Conservation (phyloP, 2,888 invertebrate genomes). For the Platerodrilus igneus region DNA sequence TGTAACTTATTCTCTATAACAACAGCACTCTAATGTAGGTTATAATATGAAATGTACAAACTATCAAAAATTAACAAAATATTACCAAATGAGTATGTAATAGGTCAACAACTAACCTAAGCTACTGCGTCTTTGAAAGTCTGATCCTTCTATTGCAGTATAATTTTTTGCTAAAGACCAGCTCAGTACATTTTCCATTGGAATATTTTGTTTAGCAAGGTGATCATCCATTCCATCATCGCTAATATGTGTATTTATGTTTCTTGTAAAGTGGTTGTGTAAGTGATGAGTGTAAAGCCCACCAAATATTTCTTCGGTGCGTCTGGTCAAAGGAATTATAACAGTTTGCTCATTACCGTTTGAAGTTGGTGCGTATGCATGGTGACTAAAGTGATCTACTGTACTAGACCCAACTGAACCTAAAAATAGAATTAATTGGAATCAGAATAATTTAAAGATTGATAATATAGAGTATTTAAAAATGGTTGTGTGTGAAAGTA, state of each 20-base stretch:
- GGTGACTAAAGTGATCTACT: conserved; percentile 59
- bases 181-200: conserved; percentile 43
- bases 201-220: conserved; percentile 7
- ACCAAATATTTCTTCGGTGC: conserved; percentile 58
- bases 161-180: conserved; percentile 46
- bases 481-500: too few relatives aligned
- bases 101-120: too few relatives aligned
- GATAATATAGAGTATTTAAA: too few relatives aligned
- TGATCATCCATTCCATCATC: conserved; percentile 1
- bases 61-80: too few relatives aligned
- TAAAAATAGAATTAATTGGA: conserved; percentile 23
- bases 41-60: too few relatives aligned
- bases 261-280: conserved; percentile 14
- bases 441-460: conserved; percentile 32
- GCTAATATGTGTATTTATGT: background rate
- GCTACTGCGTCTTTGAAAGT: conserved; percentile 13
- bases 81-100: too few relatives aligned
- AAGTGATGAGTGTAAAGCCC: conserved; percentile 40
- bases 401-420: conserved; percentile 50
- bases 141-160: conserved; percentile 33
- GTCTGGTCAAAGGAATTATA: conserved; percentile 60
- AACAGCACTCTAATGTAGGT: too few relatives aligned
- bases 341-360: conserved; percentile 52
- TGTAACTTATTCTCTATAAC: too few relatives aligned
- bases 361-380: conserved; percentile 57